Percentiles rank a stretch among this genome's conserved stretches.
Conservation (phyloP, 2,888 invertebrate species). For the Gnatocerus cornutus region DNA sequence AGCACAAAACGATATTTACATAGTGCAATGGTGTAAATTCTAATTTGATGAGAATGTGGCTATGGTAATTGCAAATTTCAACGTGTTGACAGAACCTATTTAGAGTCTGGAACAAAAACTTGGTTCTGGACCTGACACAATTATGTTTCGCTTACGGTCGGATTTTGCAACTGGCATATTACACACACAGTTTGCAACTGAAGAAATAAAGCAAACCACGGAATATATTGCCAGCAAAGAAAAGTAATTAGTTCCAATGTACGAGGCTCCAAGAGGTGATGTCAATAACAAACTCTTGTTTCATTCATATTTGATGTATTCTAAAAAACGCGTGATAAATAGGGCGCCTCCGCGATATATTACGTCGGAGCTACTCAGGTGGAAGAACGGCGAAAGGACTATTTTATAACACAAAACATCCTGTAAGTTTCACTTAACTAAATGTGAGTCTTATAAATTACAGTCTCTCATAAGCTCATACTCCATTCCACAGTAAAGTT, state of each 20-base stretch:
- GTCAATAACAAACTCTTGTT: too few species aligned
- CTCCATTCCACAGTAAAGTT: conserved; percentile 2
- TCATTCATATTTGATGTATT: too few species aligned
- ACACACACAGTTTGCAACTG: neutral
- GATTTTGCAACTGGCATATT: neutral
- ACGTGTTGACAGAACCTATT: neutral
- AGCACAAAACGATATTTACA: neutral
- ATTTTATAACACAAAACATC: conserved; percentile 1
- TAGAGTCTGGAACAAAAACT: neutral
- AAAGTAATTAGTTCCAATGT: neutral
- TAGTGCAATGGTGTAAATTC: neutral
- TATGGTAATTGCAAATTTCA: conserved; percentile 1
- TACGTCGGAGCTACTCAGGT: conserved; percentile 1
- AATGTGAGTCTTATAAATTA: conserved; percentile 4
- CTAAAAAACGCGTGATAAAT: neutral
- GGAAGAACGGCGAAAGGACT: neutral
- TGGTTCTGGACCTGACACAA: conserved; percentile 1
- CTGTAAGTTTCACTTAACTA: conserved; percentile 5
- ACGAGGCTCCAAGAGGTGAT: too few species aligned
- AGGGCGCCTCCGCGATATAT: neutral
- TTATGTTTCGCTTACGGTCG: neutral
- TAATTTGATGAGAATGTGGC: neutral
- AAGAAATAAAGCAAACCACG: neutral
- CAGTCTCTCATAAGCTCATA: neutral
- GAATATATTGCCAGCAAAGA: neutral